These are phyloP conservation scores for Brachypalpus laphriformis DNA, from an alignment of 2,888 invertebrate species.

Conservation along the genomic window DNA sequence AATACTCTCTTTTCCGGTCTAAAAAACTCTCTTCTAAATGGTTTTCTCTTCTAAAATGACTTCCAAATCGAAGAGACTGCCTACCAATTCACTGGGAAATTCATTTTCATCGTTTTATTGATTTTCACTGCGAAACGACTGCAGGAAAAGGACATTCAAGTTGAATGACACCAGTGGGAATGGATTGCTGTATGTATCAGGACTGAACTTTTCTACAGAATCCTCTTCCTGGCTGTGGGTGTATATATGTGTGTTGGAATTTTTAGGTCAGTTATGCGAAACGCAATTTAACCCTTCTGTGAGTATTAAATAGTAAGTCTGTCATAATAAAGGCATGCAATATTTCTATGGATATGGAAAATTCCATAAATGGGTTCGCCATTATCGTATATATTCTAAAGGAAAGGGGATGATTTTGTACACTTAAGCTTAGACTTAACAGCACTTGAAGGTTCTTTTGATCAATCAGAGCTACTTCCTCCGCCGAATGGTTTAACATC, in stretches of 20 bases:
- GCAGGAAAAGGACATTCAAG: conserved; percentile 64
- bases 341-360: neutral
- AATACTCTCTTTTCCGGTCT: conserved; percentile 10
- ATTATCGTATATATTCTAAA: neutral
- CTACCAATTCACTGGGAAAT: conserved; percentile 27
- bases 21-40: neutral
- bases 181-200: conserved; percentile 2
- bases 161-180: conserved; percentile 66
- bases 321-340: conserved; percentile 10
- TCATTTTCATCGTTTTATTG: conserved; percentile 65
- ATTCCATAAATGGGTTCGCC: conserved; percentile 19
- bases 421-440: neutral
- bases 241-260: conserved; percentile 36
- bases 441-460: conserved; percentile 29
- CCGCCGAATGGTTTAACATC: neutral
- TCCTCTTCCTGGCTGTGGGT: conserved; percentile 3
- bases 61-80: conserved; percentile 5
- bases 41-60: conserved; percentile 28
- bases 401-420: neutral
- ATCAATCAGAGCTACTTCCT: conserved; percentile 45
- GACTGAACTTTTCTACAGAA: conserved; percentile 16
- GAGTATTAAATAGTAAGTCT: conserved; percentile 11
- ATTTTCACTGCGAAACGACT: conserved; percentile 53
- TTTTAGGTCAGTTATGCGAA: conserved; percentile 64
- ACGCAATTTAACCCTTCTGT: conserved; percentile 22